phyloP scores from a whole-genome alignment of 2,113 vertebrate genomes.

The Perca flavescens region DNA sequence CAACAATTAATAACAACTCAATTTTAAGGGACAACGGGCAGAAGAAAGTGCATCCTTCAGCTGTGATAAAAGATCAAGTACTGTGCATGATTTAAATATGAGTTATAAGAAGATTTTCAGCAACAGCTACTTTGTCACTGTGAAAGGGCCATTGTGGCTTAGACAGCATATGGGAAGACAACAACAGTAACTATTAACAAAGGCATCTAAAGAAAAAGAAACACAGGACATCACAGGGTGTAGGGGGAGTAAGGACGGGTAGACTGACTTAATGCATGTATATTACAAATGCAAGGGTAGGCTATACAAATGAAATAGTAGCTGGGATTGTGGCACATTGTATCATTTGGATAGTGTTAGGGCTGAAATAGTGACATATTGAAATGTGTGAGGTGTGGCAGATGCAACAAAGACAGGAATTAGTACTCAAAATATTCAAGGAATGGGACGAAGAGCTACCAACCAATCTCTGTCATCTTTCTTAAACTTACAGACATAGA shows the following conservation, averaged over 20 bases:
- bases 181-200: neutral
- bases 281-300: neutral
- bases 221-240: slow-evolving; percentile 1
- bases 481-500: neutral
- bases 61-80: neutral
- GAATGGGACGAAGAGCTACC: neutral
- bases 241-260: neutral
- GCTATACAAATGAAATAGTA: neutral
- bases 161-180: neutral
- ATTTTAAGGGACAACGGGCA: neutral
- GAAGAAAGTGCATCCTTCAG: neutral
- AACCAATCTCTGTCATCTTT: neutral
- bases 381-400: neutral
- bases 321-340: neutral
- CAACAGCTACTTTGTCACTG: neutral
- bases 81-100: neutral
- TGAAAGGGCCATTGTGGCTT: neutral
- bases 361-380: neutral
- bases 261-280: neutral
- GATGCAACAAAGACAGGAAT: neutral
- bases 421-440: neutral
- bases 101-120: neutral
- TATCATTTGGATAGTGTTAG: neutral
- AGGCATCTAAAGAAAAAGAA: slow-evolving; percentile 3
- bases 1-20: neutral